These are phyloP conservation scores for Pogoniulus pusillus DNA, from an alignment of 2,797 vertebrate species.

Conservation along the genomic window DNA sequence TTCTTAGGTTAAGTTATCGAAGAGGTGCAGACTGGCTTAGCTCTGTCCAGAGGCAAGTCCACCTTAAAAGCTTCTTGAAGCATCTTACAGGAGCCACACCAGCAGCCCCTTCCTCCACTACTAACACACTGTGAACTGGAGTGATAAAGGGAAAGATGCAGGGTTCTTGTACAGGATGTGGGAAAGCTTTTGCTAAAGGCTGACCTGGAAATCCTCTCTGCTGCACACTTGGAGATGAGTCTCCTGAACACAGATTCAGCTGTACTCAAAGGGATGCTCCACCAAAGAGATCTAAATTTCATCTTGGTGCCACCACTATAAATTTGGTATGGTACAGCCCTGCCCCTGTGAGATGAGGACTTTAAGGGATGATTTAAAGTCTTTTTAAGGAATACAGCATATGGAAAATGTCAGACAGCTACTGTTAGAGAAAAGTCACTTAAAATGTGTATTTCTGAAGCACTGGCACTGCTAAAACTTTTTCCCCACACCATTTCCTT, in stretches of 20 bases:
- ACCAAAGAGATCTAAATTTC: background rate
- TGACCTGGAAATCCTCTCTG: background rate
- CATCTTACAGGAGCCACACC: too few relatives aligned
- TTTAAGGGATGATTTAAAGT: background rate
- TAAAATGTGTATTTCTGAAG: background rate
- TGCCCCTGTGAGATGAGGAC: background rate
- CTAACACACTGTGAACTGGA: background rate
- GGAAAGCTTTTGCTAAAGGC: background rate
- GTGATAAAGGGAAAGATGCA: background rate
- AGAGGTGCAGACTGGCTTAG: too few relatives aligned
- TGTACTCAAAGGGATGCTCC: background rate
- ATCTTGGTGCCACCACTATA: background rate
- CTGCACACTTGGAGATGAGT: background rate
- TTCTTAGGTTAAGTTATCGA: too few relatives aligned
- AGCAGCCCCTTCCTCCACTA: too few relatives aligned
- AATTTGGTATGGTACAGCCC: background rate
- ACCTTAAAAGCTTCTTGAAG: too few relatives aligned
- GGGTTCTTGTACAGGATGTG: background rate
- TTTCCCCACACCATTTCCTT: background rate
- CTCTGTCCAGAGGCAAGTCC: too few relatives aligned
- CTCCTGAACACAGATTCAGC: background rate
- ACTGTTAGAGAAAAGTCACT: background rate
- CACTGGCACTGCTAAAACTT: background rate
- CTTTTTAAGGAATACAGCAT: background rate
- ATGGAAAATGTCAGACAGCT: background rate